phyloP scores from a whole-genome alignment of 2,113 vertebrate species.

The Notothenia coriiceps region DNA sequence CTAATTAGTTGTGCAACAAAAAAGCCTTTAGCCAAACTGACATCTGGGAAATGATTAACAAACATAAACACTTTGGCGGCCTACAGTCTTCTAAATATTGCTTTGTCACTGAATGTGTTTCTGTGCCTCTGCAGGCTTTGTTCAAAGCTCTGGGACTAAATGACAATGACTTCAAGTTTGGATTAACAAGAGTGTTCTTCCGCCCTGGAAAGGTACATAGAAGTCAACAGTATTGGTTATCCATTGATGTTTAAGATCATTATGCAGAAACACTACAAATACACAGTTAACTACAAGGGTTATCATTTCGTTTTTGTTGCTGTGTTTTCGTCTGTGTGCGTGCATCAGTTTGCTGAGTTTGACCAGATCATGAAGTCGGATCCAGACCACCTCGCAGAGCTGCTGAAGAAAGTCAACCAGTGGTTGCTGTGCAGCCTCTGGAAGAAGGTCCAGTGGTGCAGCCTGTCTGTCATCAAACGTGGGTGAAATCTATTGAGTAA shows the following conservation, averaged over 20 bases:
- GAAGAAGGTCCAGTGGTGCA: slow-evolving; percentile 98
- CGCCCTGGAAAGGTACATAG: slow-evolving; percentile 94
- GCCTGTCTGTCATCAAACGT: slow-evolving; percentile 97
- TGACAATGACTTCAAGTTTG: slow-evolving; percentile 97
- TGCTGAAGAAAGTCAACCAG: slow-evolving; percentile 94
- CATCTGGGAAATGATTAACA: slow-evolving; percentile 29
- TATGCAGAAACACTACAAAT: background rate
- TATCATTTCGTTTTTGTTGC: background rate
- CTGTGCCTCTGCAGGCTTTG: slow-evolving; percentile 86
- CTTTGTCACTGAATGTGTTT: slow-evolving; percentile 25
- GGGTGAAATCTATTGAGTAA: slow-evolving; percentile 66
- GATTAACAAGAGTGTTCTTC: slow-evolving; percentile 97
- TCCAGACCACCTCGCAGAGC: slow-evolving; percentile 94
- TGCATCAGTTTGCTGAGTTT: slow-evolving; percentile 95
- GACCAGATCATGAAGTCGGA: slow-evolving; percentile 99
- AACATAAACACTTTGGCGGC: background rate
- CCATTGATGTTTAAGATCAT: background rate
- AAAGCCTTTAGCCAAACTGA: slow-evolving; percentile 10
- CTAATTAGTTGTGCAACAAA: slow-evolving; percentile 30
- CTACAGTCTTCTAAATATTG: slow-evolving; percentile 4
- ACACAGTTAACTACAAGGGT: background rate
- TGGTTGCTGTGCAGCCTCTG: slow-evolving; percentile 96
- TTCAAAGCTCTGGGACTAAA: slow-evolving; percentile 98
- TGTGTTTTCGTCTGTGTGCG: background rate
- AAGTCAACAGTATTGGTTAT: background rate